Evolutionary conservation across 1,140 invertebrate species (phyloP).

Genomic region (Plutomurus gul): DNA sequence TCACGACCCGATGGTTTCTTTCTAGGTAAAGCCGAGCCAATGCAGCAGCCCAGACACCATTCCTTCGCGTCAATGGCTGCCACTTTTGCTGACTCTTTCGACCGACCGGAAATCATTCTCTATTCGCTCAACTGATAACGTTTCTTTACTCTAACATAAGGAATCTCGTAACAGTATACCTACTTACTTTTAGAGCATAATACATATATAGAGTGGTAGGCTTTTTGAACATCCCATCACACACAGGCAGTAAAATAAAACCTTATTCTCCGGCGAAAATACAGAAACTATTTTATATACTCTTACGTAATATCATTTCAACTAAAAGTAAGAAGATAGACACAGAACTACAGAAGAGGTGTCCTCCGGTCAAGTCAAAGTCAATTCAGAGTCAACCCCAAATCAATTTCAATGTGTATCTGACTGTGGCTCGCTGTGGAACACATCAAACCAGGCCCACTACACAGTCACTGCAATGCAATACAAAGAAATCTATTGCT

Average conservation of each 20-base stretch:
- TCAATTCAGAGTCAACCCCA: neutral
- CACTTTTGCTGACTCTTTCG: neutral
- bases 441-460: too few species aligned
- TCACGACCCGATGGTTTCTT: neutral
- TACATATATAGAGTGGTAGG: too few species aligned
- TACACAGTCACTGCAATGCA: too few species aligned
- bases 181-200: too few species aligned
- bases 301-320: too few species aligned
- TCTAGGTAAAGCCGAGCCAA: neutral
- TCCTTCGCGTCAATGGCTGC: neutral
- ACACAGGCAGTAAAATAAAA: too few species aligned
- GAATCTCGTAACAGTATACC: neutral
- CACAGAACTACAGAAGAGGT: neutral
- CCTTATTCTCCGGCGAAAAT: too few species aligned
- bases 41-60: neutral
- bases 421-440: too few species aligned
- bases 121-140: neutral
- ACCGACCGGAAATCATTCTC: slow-evolving; percentile 14
- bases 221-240: too few species aligned
- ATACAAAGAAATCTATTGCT: neutral
- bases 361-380: neutral
- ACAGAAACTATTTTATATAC: too few species aligned
- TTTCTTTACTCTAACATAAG: neutral
- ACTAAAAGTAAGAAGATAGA: too few species aligned
- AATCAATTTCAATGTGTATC: neutral